Base-by-base conservation (phyloP, 2,888 invertebrate species). In the Leptinotarsa rubiginosa region DNA sequence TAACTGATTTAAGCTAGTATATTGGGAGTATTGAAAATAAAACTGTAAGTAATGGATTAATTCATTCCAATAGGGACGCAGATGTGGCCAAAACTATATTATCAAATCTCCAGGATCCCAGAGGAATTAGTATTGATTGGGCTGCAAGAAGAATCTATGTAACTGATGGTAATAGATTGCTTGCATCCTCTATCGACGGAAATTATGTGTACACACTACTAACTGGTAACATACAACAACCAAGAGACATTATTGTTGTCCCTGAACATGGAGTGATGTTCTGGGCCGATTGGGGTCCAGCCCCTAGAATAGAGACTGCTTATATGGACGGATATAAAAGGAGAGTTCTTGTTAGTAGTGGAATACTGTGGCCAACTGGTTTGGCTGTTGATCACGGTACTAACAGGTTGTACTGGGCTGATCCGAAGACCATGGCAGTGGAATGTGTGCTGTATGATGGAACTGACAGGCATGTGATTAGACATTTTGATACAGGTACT, bases 341-440 rank as follows among this genome's bases (percentile, higher is more conserved):
- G 47, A 83, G 73, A 70, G 78, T 84, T 12, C 87, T 95, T 54
- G 90, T 93, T 69, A 84, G 89, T 72, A 89, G 90, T 4, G 90
- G 92, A 80, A 88, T 93, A 76, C 90, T 93, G 16, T 94, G 95
- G 90, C 95, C 95, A 0, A 91, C 92, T 4, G 94, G 95, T 79
- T 89, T 96, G 65, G 92, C 95, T 5, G 90, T 96, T 71, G 94
- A 95, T 87, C 91, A 92, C 85, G 91, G 94, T 0, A 92, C 93
- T 0, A 88, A 89, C n/a, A 89, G 96, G 7, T 87, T 97, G 4
- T 96, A 96, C 89, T 95, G 95, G 94, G 92, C 94, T 15, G 97
- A 97, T 88, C 91, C 92, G n/a, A 95, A 95, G 86, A 91, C 92
- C 79, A 91, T 91, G 80, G 91, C 92, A 22, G 90, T 96, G 73